These are phyloP conservation scores for Puma concolor DNA, from an alignment of 2,113 vertebrate genomes.

Conservation along the genomic window DNA sequence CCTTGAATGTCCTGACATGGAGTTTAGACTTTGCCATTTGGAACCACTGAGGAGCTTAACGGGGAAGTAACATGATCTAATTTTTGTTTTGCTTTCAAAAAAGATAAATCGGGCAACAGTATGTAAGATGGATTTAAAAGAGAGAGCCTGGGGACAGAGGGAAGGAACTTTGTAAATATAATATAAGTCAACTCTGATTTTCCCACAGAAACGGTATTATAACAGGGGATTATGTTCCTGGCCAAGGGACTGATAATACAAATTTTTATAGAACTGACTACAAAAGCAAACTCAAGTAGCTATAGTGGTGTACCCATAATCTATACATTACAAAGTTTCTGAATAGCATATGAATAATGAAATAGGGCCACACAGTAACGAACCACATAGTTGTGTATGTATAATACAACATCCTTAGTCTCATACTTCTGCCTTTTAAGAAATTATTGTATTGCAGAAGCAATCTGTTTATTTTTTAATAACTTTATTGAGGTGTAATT, in stretches of 20 bases:
- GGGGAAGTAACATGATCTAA: background rate
- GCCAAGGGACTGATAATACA: background rate
- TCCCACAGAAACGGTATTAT: conserved; percentile 26
- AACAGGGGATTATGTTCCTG: conserved; percentile 48
- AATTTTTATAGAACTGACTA: conserved; percentile 49
- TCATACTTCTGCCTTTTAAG: background rate
- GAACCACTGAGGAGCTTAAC: background rate
- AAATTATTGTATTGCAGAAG: background rate
- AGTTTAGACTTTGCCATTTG: background rate
- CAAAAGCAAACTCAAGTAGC: conserved; percentile 39
- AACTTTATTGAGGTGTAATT: background rate
- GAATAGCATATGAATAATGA: conserved; percentile 37
- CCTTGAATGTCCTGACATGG: background rate
- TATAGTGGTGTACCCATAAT: background rate
- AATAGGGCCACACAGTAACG: background rate
- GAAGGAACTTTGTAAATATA: conserved; percentile 6
- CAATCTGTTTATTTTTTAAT: conserved; percentile 35
- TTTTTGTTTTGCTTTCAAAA: background rate
- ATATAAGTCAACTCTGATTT: conserved; percentile 19
- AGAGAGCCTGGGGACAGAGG: background rate
- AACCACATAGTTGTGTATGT: conserved; percentile 16
- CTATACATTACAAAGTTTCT: conserved; percentile 40
- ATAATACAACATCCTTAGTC: background rate
- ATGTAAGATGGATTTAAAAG: background rate
- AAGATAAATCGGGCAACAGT: background rate